Conservation (phyloP, 2,113 vertebrate species). For the Lamprotornis superbus region DNA sequence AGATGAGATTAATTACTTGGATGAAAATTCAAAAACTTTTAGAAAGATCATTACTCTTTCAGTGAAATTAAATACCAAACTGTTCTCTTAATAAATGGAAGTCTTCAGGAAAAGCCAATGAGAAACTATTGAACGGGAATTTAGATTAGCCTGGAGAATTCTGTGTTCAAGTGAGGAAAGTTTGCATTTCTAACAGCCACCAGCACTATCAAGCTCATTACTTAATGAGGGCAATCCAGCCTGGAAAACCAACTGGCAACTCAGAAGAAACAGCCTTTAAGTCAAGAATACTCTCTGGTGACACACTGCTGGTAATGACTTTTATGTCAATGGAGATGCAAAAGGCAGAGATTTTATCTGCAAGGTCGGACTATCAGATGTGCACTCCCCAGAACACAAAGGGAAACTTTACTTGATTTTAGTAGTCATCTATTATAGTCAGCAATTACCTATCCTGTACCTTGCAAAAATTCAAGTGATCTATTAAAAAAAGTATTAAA, state of each 20-base stretch:
- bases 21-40: conserved; percentile 6
- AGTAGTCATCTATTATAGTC: not conserved
- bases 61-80: not conserved
- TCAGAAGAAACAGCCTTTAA: not conserved
- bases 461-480: conserved; percentile 50
- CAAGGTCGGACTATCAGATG: not conserved
- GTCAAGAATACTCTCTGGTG: conserved; percentile 20
- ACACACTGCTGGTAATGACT: not conserved
- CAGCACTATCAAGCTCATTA: conserved; percentile 3
- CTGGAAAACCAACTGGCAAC: conserved; percentile 14
- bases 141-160: conserved; percentile 24
- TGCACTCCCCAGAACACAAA: not conserved
- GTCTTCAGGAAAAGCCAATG: not conserved
- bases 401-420: not conserved
- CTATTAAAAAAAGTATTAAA: conserved; percentile 32
- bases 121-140: not conserved
- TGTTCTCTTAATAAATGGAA: conserved; percentile 8
- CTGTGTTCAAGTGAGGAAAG: not conserved
- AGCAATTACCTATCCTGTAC: not conserved
- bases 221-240: not conserved
- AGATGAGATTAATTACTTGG: not conserved
- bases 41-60: not conserved
- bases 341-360: not conserved
- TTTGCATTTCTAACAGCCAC: conserved; percentile 24
- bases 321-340: not conserved